phyloP scores from a whole-genome alignment of 2,888 invertebrate species.

The Hemicrepidius hirtus region DNA sequence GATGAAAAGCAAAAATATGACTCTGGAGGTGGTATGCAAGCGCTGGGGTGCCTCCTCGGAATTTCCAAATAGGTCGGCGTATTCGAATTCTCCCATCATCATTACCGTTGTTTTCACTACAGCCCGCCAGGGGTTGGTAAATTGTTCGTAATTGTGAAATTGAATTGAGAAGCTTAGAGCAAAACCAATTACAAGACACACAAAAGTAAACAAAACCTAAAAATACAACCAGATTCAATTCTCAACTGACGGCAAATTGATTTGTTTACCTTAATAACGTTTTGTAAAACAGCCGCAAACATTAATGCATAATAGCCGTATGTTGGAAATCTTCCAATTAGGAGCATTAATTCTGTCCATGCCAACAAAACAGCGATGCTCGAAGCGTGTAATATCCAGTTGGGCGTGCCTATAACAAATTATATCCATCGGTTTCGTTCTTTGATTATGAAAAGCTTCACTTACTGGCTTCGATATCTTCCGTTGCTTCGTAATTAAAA shows the following conservation, averaged over 20 bases:
- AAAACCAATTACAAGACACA: slow-evolving; percentile 75
- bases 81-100: slow-evolving; percentile 77
- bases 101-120: slow-evolving; percentile 75
- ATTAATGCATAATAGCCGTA: slow-evolving; percentile 76
- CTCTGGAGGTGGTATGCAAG: slow-evolving; percentile 67
- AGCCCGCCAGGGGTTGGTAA: slow-evolving; percentile 69
- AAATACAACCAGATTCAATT: slow-evolving; percentile 49
- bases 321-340: slow-evolving; percentile 74
- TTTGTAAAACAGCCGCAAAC: slow-evolving; percentile 75
- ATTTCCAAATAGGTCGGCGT: slow-evolving; percentile 69
- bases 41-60: slow-evolving; percentile 50
- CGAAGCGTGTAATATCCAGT: slow-evolving; percentile 70
- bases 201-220: slow-evolving; percentile 74
- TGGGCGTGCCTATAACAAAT: slow-evolving; percentile 57
- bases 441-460: slow-evolving; percentile 1
- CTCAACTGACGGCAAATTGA: neutral
- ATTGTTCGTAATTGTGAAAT: slow-evolving; percentile 71
- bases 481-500: neutral
- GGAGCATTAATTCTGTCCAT: slow-evolving; percentile 75
- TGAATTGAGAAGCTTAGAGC: slow-evolving; percentile 75
- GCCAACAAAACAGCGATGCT: slow-evolving; percentile 72
- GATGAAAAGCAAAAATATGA: slow-evolving; percentile 74
- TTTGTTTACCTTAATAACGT: slow-evolving; percentile 72
- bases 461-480: slow-evolving; percentile 1
- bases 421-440: neutral